Conservation (phyloP, 2,797 vertebrate species). For the Naso thynnoides region DNA sequence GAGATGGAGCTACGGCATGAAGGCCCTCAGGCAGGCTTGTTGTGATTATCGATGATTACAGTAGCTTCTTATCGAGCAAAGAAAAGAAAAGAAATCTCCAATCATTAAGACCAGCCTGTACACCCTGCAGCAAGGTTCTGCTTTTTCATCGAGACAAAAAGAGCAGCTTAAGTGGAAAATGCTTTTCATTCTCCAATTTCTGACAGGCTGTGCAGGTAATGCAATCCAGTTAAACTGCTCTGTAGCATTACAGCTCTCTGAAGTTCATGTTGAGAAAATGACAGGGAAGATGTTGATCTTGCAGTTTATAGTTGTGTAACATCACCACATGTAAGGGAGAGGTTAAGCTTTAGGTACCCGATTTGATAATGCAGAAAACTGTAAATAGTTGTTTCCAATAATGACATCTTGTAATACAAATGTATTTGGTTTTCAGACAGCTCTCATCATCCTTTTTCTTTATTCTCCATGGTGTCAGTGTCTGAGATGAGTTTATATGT, state of each 20-base stretch:
- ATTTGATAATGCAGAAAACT: neutral
- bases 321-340: neutral
- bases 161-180: conserved; percentile 37
- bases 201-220: conserved; percentile 23
- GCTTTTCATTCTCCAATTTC: conserved; percentile 27
- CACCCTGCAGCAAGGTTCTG: conserved; percentile 59
- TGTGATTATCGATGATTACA: conserved; percentile 72
- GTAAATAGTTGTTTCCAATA: neutral
- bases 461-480: conserved; percentile 31
- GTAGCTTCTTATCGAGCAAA: conserved; percentile 58
- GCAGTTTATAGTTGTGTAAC: no score
- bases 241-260: conserved; percentile 13
- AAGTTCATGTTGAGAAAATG: neutral
- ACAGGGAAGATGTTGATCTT: neutral
- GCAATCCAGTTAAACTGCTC: conserved; percentile 18
- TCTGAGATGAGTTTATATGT: conserved; percentile 54
- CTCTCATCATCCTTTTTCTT: conserved; percentile 18
- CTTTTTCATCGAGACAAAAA: conserved; percentile 59
- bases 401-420: conserved; percentile 28
- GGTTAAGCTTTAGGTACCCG: neutral
- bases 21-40: conserved; percentile 50
- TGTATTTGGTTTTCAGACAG: conserved; percentile 25
- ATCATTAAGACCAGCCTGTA: conserved; percentile 35
- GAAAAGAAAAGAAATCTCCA: conserved; percentile 49
- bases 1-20: conserved; percentile 28